Percentiles rank a stretch among this genome's conserved stretches.
phyloP scores from a whole-genome alignment of 2,888 invertebrate genomes.

The Plebejus anna region DNA sequence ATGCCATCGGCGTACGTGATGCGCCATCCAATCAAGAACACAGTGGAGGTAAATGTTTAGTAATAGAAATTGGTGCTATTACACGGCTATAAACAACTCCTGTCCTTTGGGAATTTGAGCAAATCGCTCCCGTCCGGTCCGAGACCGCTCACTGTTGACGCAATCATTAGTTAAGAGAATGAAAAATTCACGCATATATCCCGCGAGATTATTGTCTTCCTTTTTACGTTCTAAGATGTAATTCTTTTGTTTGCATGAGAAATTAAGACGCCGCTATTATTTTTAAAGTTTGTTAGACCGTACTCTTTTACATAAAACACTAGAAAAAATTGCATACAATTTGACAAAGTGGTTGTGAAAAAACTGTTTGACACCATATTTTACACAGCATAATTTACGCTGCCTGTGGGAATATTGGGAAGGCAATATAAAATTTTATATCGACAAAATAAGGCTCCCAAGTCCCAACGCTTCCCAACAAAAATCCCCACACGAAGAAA shows the following conservation, averaged over 20 bases:
- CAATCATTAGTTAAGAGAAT: conserved; percentile 69
- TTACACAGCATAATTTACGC: no score
- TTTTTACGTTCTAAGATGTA: neutral
- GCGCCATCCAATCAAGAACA: conserved; percentile 85
- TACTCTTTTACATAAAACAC: no score
- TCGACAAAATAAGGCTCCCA: no score
- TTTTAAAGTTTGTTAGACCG: no score
- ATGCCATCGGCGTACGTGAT: conserved; percentile 88
- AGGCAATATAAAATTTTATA: no score
- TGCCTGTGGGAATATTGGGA: no score
- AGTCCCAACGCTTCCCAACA: neutral
- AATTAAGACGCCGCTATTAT: neutral
- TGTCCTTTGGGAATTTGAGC: conserved; percentile 74
- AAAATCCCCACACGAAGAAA: neutral
- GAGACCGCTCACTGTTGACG: conserved; percentile 63
- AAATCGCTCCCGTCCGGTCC: conserved; percentile 76
- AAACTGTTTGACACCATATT: neutral
- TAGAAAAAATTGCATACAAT: no score
- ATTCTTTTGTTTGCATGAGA: neutral
- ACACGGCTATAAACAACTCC: conserved; percentile 52
- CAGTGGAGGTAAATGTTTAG: conserved; percentile 80
- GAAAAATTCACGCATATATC: conserved; percentile 57
- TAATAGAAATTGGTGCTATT: conserved; percentile 48
- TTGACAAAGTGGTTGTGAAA: no score
- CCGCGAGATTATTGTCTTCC: conserved; percentile 14